Base-by-base conservation (phyloP, 2,797 vertebrate genomes). In the Anguilla marmorata region DNA sequence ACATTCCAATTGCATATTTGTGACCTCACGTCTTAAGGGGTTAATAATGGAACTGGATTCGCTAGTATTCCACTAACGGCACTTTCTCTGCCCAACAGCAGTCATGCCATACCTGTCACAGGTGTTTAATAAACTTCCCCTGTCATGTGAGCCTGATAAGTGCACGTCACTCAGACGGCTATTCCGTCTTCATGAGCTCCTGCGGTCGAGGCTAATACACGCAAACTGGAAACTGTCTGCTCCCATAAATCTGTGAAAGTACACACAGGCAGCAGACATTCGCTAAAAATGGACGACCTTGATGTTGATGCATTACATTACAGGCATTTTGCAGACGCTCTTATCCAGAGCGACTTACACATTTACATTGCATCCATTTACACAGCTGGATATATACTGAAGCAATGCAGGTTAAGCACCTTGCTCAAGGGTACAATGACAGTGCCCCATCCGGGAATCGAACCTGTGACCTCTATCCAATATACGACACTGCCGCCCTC, bases 261-360 rank as follows among this genome's bases (percentile, higher is more conserved):
- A 74, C 69, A 74, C 1, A 16, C 72, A 2, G n/a, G 33, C 85
- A 30, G 41, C 2, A 74, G 50, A 50, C 50, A 11, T 30, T 79
- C 69, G 24, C 69, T 86, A 54, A 80, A 79, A 80, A 87, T 54
- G 52, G 69, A 86, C 52, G 48, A 76, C 69, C 69, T 76, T 21
- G 16, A 79, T 41, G 27, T 33, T 5, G 33, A 16, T 30, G 52
- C 52, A 45, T 45, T 45, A 45, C 41, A 45, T 45, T 45, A 45
- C 41, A 45, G 41, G 41, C 41, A 45, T 45, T 45, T 45, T 45
- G 41, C 41, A 45, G 41, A 45, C 3, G 41, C 41, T 45, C 41
- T 45, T 45, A 45, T 45, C 41, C 41, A 45, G 41, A 45, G 41
- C 4, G 41, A 45, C 41, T 45, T 45, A 5, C 41, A 0, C 41